These are phyloP conservation scores for Brachymystax lenok DNA, from an alignment of 2,797 vertebrate genomes.

Conservation along the genomic window DNA sequence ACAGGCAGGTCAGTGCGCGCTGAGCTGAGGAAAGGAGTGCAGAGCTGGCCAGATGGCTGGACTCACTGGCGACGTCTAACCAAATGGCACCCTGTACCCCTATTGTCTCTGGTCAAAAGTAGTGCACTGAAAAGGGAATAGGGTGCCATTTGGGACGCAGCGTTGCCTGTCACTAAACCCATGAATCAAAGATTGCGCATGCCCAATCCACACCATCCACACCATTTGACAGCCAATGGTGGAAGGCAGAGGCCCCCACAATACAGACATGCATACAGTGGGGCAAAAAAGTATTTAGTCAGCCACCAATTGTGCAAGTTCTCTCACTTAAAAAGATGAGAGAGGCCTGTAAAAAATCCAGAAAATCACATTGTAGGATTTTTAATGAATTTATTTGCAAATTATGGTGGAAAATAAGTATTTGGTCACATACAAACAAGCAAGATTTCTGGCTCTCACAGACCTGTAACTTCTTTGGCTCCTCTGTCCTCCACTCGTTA, in stretches of 20 bases:
- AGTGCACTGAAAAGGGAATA: background rate
- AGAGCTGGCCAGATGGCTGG: background rate
- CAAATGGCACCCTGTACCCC: background rate
- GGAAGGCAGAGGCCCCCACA: conserved; percentile 5
- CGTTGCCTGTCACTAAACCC: background rate
- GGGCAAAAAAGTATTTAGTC: too few species aligned
- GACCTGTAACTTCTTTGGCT: too few species aligned
- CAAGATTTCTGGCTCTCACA: too few species aligned
- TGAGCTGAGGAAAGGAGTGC: background rate
- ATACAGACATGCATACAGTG: background rate
- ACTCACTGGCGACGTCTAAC: background rate
- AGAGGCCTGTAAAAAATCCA: too few species aligned
- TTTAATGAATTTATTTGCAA: too few species aligned
- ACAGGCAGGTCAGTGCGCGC: background rate
- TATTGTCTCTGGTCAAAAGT: background rate
- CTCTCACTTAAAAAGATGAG: too few species aligned
- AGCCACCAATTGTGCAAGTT: too few species aligned
- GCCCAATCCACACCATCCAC: background rate
- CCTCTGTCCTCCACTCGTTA: too few species aligned
- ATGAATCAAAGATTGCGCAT: background rate
- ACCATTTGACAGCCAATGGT: conserved; percentile 7
- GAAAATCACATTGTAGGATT: too few species aligned
- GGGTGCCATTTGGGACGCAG: background rate
- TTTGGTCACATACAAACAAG: too few species aligned
- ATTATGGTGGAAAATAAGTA: too few species aligned